A percentile compares a stretch with the other conserved stretches of the same genome.
phyloP scores from a whole-genome alignment of 2,797 vertebrate genomes.

The Argyrosomus regius region DNA sequence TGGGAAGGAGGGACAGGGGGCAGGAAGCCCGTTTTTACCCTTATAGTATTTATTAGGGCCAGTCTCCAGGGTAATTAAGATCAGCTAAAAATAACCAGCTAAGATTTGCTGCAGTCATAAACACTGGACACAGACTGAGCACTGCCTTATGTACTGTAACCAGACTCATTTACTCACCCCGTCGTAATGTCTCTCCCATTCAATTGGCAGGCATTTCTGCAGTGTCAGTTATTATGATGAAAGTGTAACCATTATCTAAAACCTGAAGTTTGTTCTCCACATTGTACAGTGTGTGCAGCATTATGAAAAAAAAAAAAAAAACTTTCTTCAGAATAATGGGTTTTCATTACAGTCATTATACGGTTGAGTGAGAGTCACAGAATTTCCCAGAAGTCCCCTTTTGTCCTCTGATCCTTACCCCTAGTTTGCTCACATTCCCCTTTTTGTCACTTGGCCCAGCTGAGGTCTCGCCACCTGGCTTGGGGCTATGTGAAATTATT shows the following conservation, averaged over 20 bases:
- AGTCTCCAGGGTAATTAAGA: conserved; percentile 66
- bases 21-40: conserved; percentile 52
- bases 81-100: conserved; percentile 72
- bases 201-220: conserved; percentile 14
- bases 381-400: conserved; percentile 62
- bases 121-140: conserved; percentile 38
- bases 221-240: conserved; percentile 14
- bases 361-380: conserved; percentile 55
- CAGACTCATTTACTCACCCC: conserved; percentile 7
- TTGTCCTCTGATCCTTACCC: conserved; percentile 64
- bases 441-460: conserved; percentile 71
- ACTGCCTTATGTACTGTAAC: conserved; percentile 17
- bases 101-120: conserved; percentile 44
- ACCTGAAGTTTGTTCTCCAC: conserved; percentile 26
- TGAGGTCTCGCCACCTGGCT: conserved; percentile 76
- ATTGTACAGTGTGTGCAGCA: conserved; percentile 11
- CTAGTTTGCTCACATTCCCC: conserved; percentile 73
- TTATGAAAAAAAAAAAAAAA: conserved; percentile 15
- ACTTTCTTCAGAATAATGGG: conserved; percentile 53
- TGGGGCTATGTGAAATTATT: conserved; percentile 81
- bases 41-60: conserved; percentile 72
- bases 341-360: conserved; percentile 70
- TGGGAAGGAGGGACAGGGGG: conserved; percentile 19
- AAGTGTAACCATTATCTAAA: conserved; percentile 28
- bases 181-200: conserved; percentile 5